phyloP scores from a whole-genome alignment of 2,113 vertebrate species.

The Psilopsiagon aurifrons region DNA sequence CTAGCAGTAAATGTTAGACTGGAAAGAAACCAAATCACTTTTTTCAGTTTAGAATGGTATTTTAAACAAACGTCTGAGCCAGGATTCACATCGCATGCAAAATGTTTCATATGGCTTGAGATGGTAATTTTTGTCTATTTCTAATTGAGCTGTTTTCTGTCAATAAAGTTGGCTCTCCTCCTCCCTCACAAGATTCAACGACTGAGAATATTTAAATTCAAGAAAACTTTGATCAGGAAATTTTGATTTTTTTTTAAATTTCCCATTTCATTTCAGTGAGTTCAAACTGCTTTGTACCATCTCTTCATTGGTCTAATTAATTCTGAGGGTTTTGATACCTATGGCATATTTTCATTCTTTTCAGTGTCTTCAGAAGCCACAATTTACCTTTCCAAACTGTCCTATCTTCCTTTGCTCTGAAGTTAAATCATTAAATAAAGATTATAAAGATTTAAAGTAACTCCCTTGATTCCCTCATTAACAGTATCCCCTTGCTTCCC shows the following conservation, averaged over 20 bases:
- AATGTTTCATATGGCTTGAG: neutral
- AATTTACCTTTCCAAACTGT: neutral
- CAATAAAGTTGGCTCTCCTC: neutral
- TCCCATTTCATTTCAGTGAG: neutral
- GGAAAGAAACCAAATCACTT: neutral
- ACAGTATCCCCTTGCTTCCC: neutral
- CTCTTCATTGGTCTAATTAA: neutral
- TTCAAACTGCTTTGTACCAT: neutral
- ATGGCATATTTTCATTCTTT: neutral
- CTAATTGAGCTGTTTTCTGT: neutral
- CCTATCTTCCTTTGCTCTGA: neutral
- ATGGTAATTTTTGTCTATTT: neutral
- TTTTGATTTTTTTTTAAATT: neutral
- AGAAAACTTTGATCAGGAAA: neutral
- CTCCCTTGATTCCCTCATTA: constrained; percentile 3
- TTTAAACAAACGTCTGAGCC: neutral
- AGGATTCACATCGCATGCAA: neutral
- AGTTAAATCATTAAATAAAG: constrained; percentile 31
- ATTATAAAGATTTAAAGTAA: neutral
- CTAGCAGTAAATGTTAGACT: neutral
- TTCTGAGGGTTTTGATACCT: neutral
- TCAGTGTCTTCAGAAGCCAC: neutral
- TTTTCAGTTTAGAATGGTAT: neutral
- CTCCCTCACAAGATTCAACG: neutral
- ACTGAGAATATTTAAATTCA: neutral